Base-by-base conservation (phyloP, 2,888 invertebrate species). In the Cosmorhoe ocellata region DNA sequence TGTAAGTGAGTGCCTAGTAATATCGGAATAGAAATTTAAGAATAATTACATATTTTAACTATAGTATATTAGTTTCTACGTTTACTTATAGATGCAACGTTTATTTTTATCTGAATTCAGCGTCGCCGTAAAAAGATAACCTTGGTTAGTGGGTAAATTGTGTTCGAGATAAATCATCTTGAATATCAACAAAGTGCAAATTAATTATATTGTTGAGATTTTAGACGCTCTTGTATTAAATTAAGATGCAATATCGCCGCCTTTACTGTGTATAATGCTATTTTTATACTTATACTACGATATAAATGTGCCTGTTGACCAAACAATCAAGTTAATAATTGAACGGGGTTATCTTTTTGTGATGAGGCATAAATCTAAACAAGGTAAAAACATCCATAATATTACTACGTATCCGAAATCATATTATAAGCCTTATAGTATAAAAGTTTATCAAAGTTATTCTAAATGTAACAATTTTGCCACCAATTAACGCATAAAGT, bases 371-470 rank as follows among this genome's bases (percentile, higher is more conserved):
- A 40, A 40, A 47, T 36, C 33, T 39, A 44, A 36, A 40, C 39
- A 50, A 31, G 39, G 41, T 24, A 31, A 36, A n/a, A n/a, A n/a
- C n/a, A n/a, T n/a, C n/a, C n/a, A n/a, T n/a, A n/a, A n/a, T n/a
- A 33, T 22, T 18, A 18, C 2, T 18, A 42, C 9, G 31, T 27
- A 37, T 31, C n/a, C n/a, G n/a, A n/a, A n/a, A 7, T 24, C 7
- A 24, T 13, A 27, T 24, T 14, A 32, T 6, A 39, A 34, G 14
- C 39, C 10, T 7, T n/a, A n/a, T n/a, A n/a, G n/a, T n/a, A n/a
- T n/a, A n/a, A n/a, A 44, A 43, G 36, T 51, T 14, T 51, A 51
- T 56, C 51, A n/a, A n/a, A n/a, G n/a, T 51, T 45, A 51, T 49
- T 51, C 47, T 38, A 43, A 40, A 36, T 41, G 27, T 48, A 41